Base-by-base conservation (phyloP, 2,888 invertebrate genomes). In the Isotomurus palustris region DNA sequence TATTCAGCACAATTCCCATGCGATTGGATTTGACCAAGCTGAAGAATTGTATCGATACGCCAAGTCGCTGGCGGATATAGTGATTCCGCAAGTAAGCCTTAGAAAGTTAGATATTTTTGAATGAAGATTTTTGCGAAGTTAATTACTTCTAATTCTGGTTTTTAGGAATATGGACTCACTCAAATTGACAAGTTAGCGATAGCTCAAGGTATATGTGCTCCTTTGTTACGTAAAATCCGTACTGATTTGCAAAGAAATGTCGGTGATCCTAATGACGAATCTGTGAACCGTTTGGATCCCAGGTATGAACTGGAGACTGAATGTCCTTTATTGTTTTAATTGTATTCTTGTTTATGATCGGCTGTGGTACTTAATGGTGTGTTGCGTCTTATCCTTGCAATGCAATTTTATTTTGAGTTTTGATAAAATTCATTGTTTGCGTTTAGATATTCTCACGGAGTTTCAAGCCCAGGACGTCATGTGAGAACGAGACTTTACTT, bases 401-500 rank as follows among this genome's bases (percentile, higher is more conserved):
- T 29, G 12, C 14, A 14, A 27, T 21, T 36, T 14, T 44, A 8
- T 5, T 17, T 58, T 17, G 36, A 17, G 28, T 6, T 35, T 59
- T 58, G n/a, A 44, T 48, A n/a, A 38, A 19, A 40, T 19, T 48
- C 40, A 21, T 44, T 43, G 25, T 47, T 36, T 14, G 35, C 8
- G 61, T 62, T 35, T 74, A 87, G 87, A 73, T 97, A 96, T 78
- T 94, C 94, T 22, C 93, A 94, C 76, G 97, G 97, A 40, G 97
- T 99, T 64, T 92, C 95, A 38, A 94, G 95, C 72, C 99, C 99
- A 25, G 94, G 96, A 44, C 82, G 99, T 41, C 97, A 99, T 79
- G 99, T 99, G 25, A 83, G 97, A 65, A 99, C 97, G 6, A 83
- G 99, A n/a, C 82, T 99, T 40, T 99, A 99, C 79, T 99, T 99